phyloP scores from a whole-genome alignment of 2,888 invertebrate genomes.

The Ectemnius continuus region DNA sequence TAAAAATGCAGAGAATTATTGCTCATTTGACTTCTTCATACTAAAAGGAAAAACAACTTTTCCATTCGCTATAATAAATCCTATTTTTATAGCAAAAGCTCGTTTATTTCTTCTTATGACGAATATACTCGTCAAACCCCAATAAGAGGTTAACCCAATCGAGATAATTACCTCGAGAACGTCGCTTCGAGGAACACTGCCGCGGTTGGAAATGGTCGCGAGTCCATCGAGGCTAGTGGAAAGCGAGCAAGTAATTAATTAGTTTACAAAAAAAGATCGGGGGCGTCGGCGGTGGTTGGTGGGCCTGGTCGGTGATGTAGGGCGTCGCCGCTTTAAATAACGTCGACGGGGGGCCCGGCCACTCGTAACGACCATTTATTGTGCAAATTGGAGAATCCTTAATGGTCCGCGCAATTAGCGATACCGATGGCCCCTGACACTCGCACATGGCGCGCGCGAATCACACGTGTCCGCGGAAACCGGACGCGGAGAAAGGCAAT shows the following conservation, averaged over 20 bases:
- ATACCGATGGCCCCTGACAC: conserved; percentile 57
- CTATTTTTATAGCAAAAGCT: too few relatives aligned
- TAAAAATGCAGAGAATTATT: too few relatives aligned
- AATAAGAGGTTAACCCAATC: not conserved
- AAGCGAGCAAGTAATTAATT: conserved; percentile 44
- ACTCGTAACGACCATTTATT: conserved; percentile 61
- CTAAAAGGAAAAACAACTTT: too few relatives aligned
- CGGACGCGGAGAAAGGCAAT: not conserved
- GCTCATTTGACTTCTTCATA: too few relatives aligned
- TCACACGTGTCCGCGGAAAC: not conserved
- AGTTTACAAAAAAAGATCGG: conserved; percentile 51
- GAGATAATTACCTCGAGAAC: not conserved
- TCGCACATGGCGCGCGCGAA: conserved; percentile 35
- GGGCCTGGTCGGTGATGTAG: conserved; percentile 46
- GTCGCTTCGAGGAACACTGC: not conserved
- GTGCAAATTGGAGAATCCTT: conserved; percentile 64
- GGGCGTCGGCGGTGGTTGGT: conserved; percentile 3
- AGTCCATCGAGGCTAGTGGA: conserved; percentile 36
- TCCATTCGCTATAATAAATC: too few relatives aligned
- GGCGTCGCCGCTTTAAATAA: conserved; percentile 54
- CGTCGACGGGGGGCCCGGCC: conserved; percentile 30
- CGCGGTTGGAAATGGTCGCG: not conserved
- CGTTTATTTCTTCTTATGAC: too few relatives aligned
- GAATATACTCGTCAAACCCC: too few relatives aligned
- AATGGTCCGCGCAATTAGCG: conserved; percentile 63